A percentile compares a stretch with the other conserved stretches of the same genome.
These are phyloP conservation scores for Triplophysa siluroides DNA, from an alignment of 2,113 vertebrate species.

Conservation along the genomic window DNA sequence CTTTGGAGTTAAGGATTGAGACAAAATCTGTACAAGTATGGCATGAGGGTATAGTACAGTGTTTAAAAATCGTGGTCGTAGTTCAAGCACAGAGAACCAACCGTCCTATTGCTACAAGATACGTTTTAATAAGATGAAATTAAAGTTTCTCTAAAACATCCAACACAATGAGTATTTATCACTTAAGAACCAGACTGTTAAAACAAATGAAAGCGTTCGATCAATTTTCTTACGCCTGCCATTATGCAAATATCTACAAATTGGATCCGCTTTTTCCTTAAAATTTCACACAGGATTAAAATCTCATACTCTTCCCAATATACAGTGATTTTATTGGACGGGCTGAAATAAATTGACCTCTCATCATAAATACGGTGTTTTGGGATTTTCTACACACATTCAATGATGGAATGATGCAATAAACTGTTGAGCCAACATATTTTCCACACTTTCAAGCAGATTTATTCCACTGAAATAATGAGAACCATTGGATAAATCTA, in stretches of 20 bases:
- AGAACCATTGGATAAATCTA: constrained; percentile 65
- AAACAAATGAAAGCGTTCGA: not conserved
- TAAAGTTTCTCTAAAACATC: too few relatives aligned
- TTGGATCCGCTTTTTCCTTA: not conserved
- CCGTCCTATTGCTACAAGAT: too few relatives aligned
- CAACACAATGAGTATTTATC: too few relatives aligned
- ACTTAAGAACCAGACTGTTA: too few relatives aligned
- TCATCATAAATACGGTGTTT: not conserved
- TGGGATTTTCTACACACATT: constrained; percentile 57
- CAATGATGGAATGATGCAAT: constrained; percentile 49
- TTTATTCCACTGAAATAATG: constrained; percentile 69
- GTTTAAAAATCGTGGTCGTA: not conserved
- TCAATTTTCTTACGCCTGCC: not conserved
- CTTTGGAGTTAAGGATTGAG: not conserved
- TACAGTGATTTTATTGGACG: not conserved
- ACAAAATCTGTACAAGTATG: not conserved
- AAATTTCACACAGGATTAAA: not conserved
- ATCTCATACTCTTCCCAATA: not conserved
- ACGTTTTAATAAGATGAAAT: too few relatives aligned
- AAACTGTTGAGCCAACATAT: constrained; percentile 56
- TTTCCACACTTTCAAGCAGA: constrained; percentile 69
- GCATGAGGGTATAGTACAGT: not conserved
- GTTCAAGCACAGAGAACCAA: too few relatives aligned
- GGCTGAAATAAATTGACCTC: not conserved
- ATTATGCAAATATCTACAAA: not conserved